Base-by-base conservation (phyloP, 1,140 invertebrate species). In the Augochlora pura region DNA sequence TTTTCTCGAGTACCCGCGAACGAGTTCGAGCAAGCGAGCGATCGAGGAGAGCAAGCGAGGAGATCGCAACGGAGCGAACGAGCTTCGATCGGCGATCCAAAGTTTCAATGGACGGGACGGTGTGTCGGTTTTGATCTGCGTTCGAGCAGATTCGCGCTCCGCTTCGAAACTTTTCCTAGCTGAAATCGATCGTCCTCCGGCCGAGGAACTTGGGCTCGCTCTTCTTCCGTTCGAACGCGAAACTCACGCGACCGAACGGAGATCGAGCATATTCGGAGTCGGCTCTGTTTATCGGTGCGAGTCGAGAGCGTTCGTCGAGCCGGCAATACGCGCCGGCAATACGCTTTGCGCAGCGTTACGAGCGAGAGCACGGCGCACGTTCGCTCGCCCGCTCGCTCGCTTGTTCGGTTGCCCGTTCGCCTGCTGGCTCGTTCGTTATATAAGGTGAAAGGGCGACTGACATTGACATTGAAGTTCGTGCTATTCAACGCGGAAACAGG, bases 371-470 rank as follows among this genome's bases (percentile, higher is more conserved):
- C 49, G 49, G 3, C 49, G 49, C 16, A 16, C 16, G 49, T 16
- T 6, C 14, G 16, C 49, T 52, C 42, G 59, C 63, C 4, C 42
- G 67, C 77, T 79, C 76, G 82, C 85, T 82, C 80, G 80, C 66
- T 42, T 62, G 27, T 49, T 52, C 62, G 59, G 64, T 52, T 52
- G 77, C 81, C 67, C 39, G 46, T 27, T 59, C 49, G 80, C 64
- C 65, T 67, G 70, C 83, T 79, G 46, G 46, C 80, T 80, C 72
- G 57, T 83, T 86, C 80, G 84, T 86, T 86, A 88, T 89, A 89
- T 89, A 89, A 89, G 90, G 90, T 91, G 90, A 91, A 91, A 91
- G 90, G 90, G 90, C 88, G 90, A 84, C 87, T 91, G 90, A 89
- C 90, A 91, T 91, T 91, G 90, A 90, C 90, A 91, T 91, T 91